These are phyloP conservation scores for Anguilla obscura DNA, from an alignment of 2,797 vertebrate species.

Conservation along the genomic window DNA sequence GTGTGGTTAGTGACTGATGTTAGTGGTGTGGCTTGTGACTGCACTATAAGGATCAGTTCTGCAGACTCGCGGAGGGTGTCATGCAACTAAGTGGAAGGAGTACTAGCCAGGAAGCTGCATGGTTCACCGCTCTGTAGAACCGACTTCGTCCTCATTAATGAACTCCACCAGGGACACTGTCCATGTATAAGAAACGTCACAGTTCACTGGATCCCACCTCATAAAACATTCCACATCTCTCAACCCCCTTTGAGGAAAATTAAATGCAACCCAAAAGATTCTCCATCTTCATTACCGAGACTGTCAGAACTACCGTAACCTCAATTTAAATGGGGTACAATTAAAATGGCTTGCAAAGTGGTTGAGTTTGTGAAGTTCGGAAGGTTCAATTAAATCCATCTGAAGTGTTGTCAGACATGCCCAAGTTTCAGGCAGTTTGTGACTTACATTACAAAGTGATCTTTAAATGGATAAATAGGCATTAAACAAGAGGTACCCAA, in stretches of 20 bases:
- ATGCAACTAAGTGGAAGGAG: neutral
- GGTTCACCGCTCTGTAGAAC: neutral
- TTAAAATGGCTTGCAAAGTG: neutral
- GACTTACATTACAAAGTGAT: neutral
- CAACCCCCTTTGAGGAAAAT: constrained; percentile 9
- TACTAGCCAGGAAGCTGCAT: neutral
- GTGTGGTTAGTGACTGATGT: neutral
- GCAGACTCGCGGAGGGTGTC: neutral
- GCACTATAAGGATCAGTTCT: neutral
- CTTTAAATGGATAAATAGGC: neutral
- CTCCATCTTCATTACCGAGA: neutral
- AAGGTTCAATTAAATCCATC: neutral
- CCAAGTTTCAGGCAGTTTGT: neutral
- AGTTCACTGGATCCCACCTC: neutral
- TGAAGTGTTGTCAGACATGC: neutral
- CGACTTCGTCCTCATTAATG: neutral
- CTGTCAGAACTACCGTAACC: constrained; percentile 1
- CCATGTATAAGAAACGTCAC: neutral
- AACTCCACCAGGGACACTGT: neutral
- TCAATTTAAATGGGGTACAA: neutral
- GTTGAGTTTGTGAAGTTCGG: neutral
- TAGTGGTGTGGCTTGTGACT: neutral
- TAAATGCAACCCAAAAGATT: neutral
- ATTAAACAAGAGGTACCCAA: neutral
- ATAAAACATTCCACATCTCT: neutral